Evolutionary conservation across 92 coral and sea anemone species (phyloP), one percentile per base, ranked within the genome.

Genomic region (Micromussa lordhowensis): DNA sequence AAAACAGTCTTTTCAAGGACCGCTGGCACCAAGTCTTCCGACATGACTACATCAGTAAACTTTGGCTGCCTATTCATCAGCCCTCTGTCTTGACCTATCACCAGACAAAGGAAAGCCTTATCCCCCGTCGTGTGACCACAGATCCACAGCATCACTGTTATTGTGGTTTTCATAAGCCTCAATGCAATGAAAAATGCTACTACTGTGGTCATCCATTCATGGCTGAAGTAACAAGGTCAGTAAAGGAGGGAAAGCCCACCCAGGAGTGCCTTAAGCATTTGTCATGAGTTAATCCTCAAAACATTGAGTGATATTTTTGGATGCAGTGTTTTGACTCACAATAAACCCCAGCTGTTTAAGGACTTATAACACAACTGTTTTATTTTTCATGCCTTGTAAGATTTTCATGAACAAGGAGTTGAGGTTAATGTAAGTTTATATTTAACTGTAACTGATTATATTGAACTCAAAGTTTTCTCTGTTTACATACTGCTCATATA

Each of bases 11-110:
- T 22, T 86, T 29, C 78, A 91, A 88, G 51, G 77, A 91, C 17
- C 49, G 91, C 9, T 91, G 96, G 93, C 68, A 18, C 18, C 88
- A 88, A 14, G 86, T 91, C 3, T 92, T 92, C 76, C 9, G 82
- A 40, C 97, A 94, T 86, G 95, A 94, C 59, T 92, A 79, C 70
- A 84, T 92, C 7, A 93, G 94, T n/a, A 93, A 91, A 69, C 51
- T 93, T 35, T 91, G 92, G 93, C 83, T 90, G 0, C 93, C 95
- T 17, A 72, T 79, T n/a, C 87, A 83, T 29, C 93, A 93, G 53
- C 80, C 94, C 5, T 91, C 92, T 30, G 88, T 91, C 7, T 90
- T 93, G 61, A 58, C 59, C 19, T 93, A 88, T 38, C 91, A 88
- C n/a, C 78, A 76, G 51, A 14, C 91, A 55, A 69, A 66, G 16